phyloP scores from a whole-genome alignment of 2,797 vertebrate species.

The Microcaecilia unicolor region DNA sequence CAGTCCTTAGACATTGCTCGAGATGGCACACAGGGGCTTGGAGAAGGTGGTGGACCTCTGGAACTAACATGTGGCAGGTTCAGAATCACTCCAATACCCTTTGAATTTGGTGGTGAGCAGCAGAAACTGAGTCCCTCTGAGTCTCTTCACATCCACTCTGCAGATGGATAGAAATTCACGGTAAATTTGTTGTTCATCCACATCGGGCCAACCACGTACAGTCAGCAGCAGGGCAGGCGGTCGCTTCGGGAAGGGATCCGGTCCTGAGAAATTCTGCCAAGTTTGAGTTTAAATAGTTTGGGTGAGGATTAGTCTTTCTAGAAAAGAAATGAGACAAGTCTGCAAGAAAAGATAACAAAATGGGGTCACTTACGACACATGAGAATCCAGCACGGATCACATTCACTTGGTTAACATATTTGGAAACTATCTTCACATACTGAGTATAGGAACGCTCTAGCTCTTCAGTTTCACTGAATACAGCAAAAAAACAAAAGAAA shows the following conservation, averaged over 20 bases:
- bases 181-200: slow-evolving; percentile 44
- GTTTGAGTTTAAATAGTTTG: no score
- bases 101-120: slow-evolving; percentile 49
- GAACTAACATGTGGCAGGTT: rapidly evolving
- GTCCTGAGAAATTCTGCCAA: slow-evolving; percentile 57
- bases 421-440: slow-evolving; percentile 31
- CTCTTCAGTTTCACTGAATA: not conserved
- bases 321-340: no score
- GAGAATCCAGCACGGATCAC: slow-evolving; percentile 42
- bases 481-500: slow-evolving; percentile 17
- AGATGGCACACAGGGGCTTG: no score
- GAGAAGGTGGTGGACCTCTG: no score
- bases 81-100: no score
- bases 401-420: slow-evolving; percentile 55
- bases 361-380: slow-evolving; percentile 47
- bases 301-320: no score
- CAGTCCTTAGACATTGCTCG: no score
- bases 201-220: slow-evolving; percentile 22
- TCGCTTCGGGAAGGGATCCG: slow-evolving; percentile 24
- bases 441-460: slow-evolving; percentile 23
- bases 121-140: slow-evolving; percentile 43
- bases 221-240: slow-evolving; percentile 42
- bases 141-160: slow-evolving; percentile 43
- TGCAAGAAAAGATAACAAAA: not conserved
- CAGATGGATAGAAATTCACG: slow-evolving; percentile 37